A percentile compares a stretch with the other conserved stretches of the same genome.
Conservation (phyloP, 2,888 invertebrate species). For the Lasioglossum morio region DNA sequence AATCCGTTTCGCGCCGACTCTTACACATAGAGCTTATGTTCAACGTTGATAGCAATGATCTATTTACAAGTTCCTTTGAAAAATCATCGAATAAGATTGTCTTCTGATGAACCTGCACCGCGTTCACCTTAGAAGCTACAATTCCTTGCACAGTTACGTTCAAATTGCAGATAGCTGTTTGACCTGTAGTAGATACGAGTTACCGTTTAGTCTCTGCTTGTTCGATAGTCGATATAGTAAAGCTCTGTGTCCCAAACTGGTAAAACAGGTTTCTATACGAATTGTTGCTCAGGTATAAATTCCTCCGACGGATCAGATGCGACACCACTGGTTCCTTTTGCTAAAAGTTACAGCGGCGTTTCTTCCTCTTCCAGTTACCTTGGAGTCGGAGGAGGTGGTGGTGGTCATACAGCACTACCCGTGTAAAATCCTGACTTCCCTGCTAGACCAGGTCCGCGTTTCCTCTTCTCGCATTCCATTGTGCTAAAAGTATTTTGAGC, state of each 20-base stretch:
- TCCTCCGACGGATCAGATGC: slow-evolving; percentile 45
- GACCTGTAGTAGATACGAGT: background rate
- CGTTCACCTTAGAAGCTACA: slow-evolving; percentile 7
- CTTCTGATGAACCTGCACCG: background rate
- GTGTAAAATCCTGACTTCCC: slow-evolving; percentile 79
- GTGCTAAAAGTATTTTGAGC: slow-evolving; percentile 83
- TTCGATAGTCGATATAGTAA: background rate
- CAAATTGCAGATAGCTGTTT: slow-evolving; percentile 11
- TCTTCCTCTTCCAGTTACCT: slow-evolving; percentile 83
- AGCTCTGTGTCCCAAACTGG: background rate
- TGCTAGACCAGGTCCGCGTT: slow-evolving; percentile 73
- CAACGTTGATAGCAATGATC: slow-evolving; percentile 6
- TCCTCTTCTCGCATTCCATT: slow-evolving; percentile 81
- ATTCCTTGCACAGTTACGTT: background rate
- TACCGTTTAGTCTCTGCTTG: background rate
- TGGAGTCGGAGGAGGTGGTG: slow-evolving; percentile 81
- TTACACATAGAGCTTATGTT: background rate
- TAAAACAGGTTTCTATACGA: background rate
- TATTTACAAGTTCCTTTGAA: slow-evolving; percentile 45
- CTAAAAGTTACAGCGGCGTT: slow-evolving; percentile 74
- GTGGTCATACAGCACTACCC: slow-evolving; percentile 84
- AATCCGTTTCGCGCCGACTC: slow-evolving; percentile 18
- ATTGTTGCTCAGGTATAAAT: background rate
- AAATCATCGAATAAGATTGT: background rate
- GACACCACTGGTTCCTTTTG: slow-evolving; percentile 27